These are phyloP conservation scores for Epiblema foenella DNA, from an alignment of 2,888 invertebrate genomes.

Conservation along the genomic window DNA sequence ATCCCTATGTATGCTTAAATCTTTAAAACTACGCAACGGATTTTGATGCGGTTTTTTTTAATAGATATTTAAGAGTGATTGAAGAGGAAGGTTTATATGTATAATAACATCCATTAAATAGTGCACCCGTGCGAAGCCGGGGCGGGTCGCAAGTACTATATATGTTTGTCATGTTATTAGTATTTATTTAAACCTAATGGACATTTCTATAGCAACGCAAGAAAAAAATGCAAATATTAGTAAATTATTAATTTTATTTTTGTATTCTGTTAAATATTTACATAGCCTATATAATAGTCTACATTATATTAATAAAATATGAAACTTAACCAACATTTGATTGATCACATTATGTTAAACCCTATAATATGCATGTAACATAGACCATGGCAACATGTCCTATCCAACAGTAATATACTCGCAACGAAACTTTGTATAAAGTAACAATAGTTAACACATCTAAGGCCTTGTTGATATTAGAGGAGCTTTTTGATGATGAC, in stretches of 20 bases:
- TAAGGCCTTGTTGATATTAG: slow-evolving; percentile 70
- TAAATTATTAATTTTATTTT: slow-evolving; percentile 84
- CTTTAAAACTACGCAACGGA: too few relatives aligned
- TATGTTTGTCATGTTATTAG: too few relatives aligned
- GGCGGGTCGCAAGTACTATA: too few relatives aligned
- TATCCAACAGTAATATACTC: slow-evolving; percentile 67
- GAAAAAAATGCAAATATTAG: slow-evolving; percentile 62
- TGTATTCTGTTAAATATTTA: slow-evolving; percentile 80
- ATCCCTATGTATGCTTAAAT: too few relatives aligned
- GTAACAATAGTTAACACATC: slow-evolving; percentile 71
- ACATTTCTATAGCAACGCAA: neutral
- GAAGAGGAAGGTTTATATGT: too few relatives aligned
- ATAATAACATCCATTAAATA: too few relatives aligned
- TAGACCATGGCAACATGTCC: slow-evolving; percentile 35
- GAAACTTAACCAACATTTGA: slow-evolving; percentile 76
- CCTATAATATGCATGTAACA: slow-evolving; percentile 54
- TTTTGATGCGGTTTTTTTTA: too few relatives aligned
- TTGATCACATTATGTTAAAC: slow-evolving; percentile 78
- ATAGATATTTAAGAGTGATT: too few relatives aligned
- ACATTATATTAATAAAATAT: slow-evolving; percentile 77
- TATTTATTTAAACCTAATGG: too few relatives aligned
- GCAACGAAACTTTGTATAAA: slow-evolving; percentile 62
- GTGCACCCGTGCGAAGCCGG: too few relatives aligned
- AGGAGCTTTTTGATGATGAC: slow-evolving; percentile 39
- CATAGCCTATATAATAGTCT: slow-evolving; percentile 77